Conservation (phyloP, 1,140 invertebrate genomes). For the Thaumetopoea pityocampa region DNA sequence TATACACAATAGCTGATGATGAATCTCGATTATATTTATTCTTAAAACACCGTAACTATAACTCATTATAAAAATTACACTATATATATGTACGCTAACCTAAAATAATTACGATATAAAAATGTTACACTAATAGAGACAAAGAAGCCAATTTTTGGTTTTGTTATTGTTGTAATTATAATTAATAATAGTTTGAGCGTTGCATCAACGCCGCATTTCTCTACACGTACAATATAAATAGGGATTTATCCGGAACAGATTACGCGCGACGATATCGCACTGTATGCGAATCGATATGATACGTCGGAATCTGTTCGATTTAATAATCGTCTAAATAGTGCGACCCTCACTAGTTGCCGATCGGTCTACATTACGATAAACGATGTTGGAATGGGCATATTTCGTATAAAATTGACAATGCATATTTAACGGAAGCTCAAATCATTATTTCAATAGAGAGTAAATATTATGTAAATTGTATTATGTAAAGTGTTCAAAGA, state of each 20-base stretch:
- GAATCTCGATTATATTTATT: conserved; percentile 1
- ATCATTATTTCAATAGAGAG: conserved; percentile 8
- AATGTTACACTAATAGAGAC: conserved; percentile 49
- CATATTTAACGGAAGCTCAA: conserved; percentile 16
- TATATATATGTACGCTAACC: conserved; percentile 35
- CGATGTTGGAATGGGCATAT: conserved; percentile 12
- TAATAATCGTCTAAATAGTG: conserved; percentile 4
- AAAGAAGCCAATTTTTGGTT: conserved; percentile 65
- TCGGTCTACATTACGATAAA: too few relatives aligned
- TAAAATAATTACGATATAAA: conserved; percentile 57
- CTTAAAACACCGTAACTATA: conserved; percentile 28
- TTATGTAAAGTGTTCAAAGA: too few relatives aligned
- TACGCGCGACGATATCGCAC: conserved; percentile 1
- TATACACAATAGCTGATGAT: neutral
- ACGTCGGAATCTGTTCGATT: neutral
- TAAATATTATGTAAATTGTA: conserved; percentile 1
- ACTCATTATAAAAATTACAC: conserved; percentile 53
- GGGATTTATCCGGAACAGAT: conserved; percentile 3
- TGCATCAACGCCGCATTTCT: conserved; percentile 42
- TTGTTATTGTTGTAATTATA: conserved; percentile 37
- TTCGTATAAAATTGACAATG: conserved; percentile 19
- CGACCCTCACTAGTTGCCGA: conserved; percentile 5
- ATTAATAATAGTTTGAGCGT: conserved; percentile 24
- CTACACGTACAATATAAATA: conserved; percentile 24
- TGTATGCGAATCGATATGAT: conserved; percentile 4